phyloP scores from a whole-genome alignment of 2,113 vertebrate genomes.

The Perca schrenkii region DNA sequence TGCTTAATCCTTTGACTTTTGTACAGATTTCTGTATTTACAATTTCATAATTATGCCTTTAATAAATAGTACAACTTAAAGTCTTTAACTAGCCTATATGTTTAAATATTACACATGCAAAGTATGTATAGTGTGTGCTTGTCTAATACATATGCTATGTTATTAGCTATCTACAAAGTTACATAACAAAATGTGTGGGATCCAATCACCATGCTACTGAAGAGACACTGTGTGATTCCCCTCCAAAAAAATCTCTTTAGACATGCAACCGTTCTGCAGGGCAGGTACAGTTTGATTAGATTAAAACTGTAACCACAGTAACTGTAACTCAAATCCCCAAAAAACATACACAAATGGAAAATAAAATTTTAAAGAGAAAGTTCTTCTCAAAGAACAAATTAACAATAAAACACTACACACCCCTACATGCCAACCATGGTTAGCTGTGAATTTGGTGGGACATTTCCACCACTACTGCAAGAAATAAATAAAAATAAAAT shows the following conservation, averaged over 20 bases:
- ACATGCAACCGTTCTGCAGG: constrained; percentile 57
- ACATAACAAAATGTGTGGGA: constrained; percentile 47
- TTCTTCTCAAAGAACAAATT: constrained; percentile 24
- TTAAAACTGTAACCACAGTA: constrained; percentile 18
- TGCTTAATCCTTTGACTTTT: constrained; percentile 89
- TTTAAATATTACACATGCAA: constrained; percentile 89
- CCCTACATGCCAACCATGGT: constrained; percentile 27
- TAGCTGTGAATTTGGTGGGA: constrained; percentile 1
- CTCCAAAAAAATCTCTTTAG: constrained; percentile 24
- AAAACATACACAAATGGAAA: background rate
- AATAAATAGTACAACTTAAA: constrained; percentile 88
- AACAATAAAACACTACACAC: background rate
- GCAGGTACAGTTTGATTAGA: constrained; percentile 8
- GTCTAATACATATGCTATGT: constrained; percentile 73
- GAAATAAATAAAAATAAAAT: background rate
- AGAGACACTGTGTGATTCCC: constrained; percentile 56
- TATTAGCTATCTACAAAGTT: constrained; percentile 82
- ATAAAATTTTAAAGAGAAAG: background rate
- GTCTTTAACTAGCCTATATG: constrained; percentile 81
- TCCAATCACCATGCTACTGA: constrained; percentile 82
- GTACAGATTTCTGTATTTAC: constrained; percentile 96
- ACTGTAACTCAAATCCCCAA: background rate
- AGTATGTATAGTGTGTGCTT: constrained; percentile 86
- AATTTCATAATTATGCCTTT: constrained; percentile 85
- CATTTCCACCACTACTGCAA: constrained; percentile 3